Evolutionary conservation across 2,888 invertebrate species (phyloP).

Genomic region (Cephus spinipes): DNA sequence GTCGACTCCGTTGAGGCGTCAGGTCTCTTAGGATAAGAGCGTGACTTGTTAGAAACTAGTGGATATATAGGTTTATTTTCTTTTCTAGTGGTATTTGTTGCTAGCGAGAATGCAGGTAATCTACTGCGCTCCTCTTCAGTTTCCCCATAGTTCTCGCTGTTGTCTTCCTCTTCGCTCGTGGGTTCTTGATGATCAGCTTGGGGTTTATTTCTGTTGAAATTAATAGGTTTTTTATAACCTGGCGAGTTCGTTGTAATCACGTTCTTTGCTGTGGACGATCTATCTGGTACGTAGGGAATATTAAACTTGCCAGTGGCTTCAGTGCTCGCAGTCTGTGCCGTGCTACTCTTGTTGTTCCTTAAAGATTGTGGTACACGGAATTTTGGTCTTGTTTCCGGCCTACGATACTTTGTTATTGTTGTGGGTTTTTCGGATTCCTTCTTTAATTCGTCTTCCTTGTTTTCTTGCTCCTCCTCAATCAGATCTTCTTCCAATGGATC

Average conservation of each 20-base stretch:
- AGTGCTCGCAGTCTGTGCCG: not conserved
- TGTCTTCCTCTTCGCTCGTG: conserved; percentile 15
- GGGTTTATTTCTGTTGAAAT: not conserved
- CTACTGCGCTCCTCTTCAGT: not conserved
- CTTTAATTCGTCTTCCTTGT: not conserved
- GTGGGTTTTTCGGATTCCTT: not conserved
- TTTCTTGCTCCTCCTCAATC: not conserved
- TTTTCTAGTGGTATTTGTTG: conserved; percentile 26
- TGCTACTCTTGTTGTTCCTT: conserved; percentile 16
- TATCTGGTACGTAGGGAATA: not conserved
- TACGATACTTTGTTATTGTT: conserved; percentile 14
- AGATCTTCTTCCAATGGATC: not conserved
- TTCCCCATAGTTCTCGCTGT: conserved; percentile 23
- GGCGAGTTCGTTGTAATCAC: conserved; percentile 23
- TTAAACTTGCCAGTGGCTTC: not conserved
- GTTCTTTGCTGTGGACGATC: conserved; percentile 40
- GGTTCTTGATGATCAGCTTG: not conserved
- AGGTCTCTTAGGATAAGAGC: conserved; percentile 48
- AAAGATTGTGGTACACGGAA: conserved; percentile 37
- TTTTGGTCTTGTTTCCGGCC: conserved; percentile 31
- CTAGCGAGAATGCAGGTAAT: not conserved
- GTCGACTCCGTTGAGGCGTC: conserved; percentile 42
- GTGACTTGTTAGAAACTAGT: conserved; percentile 31
- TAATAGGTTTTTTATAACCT: not conserved
- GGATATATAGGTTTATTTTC: conserved; percentile 24